These are phyloP conservation scores for Mohoua ochrocephala DNA, from an alignment of 2,113 vertebrate species.

Conservation along the genomic window DNA sequence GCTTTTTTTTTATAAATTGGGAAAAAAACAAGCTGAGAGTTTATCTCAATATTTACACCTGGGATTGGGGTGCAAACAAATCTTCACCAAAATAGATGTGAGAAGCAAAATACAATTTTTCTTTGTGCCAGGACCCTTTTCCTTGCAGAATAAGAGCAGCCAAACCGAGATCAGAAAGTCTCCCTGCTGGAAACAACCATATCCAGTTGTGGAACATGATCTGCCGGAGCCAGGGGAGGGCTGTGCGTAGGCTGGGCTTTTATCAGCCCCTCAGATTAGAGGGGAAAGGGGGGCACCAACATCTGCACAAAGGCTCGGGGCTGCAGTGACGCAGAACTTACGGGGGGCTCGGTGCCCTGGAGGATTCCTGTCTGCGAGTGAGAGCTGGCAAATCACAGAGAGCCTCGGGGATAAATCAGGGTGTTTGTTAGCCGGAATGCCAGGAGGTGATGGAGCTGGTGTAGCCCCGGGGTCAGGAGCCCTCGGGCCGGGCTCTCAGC, in stretches of 20 bases:
- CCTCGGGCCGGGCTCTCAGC: not conserved
- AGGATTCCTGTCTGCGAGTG: conserved; percentile 7
- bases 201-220: conserved; percentile 35
- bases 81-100: rapidly evolving
- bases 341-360: not conserved
- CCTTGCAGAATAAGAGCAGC: not conserved
- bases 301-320: not conserved
- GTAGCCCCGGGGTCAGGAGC: not conserved
- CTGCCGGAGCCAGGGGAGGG: not conserved
- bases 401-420: not conserved
- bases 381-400: not conserved
- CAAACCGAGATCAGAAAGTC: not conserved
- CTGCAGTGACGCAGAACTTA: not conserved
- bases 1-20: not conserved
- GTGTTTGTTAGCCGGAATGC: not conserved
- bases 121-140: not conserved
- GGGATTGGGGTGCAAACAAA: not conserved
- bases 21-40: not conserved
- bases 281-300: not conserved
- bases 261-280: not conserved
- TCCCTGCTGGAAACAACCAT: conserved; percentile 5
- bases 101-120: not conserved
- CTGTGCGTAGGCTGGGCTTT: conserved; percentile 34
- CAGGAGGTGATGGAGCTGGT: not conserved
- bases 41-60: not conserved